Evolutionary conservation across 2,113 vertebrate species (phyloP), one percentile per base, ranked within the genome.

Genomic region (Mesoclemmys tuberculata): DNA sequence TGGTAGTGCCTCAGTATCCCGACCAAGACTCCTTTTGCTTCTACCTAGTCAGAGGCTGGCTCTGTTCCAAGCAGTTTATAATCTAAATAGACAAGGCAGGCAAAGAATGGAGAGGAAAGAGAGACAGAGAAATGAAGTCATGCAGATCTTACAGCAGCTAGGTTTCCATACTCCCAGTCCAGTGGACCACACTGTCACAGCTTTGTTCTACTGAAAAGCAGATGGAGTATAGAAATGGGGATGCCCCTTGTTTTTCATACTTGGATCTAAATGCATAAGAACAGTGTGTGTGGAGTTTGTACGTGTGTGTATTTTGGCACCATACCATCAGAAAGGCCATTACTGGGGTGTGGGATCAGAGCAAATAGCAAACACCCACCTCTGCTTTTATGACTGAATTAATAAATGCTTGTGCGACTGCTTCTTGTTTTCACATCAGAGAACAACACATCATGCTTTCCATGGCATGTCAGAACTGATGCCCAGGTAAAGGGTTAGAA

Each of bases 391-490:
- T 94, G 91, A 94, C 94, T 91, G 81, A 54, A 68, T 93, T 89
- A 58, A 68, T 92, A 86, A 9, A 86, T 90, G 49, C 93, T 87
- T 77, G 90, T 85, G 88, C 93, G 95, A 71, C 95, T 92, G 95
- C 95, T 96, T 78, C 87, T 94, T 75, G 83, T 3, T 5, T 94
- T 96, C 84, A 21, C 92, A 96, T 97, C 96, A 90, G 90, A 78
- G 84, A 96, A 96, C 88, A 93, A 90, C 78, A 46, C 90, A 94
- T 93, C 95, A 94, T 95, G 90, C 97, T 95, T 95, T 95, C 68
- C 77, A 83, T 81, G 74, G 79, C 90, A 94, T 64, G 0, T 0
- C 80, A 54, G 92, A 94, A 78, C 93, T 95, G 93, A 90, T 96
- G 95, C 93, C 95, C 41, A 58, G 93, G 92, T 95, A 94, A 95